These are phyloP conservation scores for Micromussa lordhowensis DNA, from an alignment of 92 coral and sea anemone species.

Conservation along the genomic window DNA sequence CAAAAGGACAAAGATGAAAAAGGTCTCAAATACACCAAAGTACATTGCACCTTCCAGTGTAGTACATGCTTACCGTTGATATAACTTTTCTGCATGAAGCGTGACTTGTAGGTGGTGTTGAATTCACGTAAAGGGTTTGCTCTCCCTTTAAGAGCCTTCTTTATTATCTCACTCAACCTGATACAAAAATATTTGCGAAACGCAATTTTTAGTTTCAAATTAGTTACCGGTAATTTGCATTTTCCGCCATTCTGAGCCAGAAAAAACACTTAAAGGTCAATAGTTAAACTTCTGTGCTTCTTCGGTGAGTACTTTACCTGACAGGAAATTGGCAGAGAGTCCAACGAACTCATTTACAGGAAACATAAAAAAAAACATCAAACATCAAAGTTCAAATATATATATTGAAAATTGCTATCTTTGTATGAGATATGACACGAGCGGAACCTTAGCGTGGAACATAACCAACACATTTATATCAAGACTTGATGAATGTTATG, in stretches of 20 bases:
- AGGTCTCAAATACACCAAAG: not conserved
- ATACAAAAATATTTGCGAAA: not conserved
- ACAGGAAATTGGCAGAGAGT: too few species aligned
- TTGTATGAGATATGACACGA: too few species aligned
- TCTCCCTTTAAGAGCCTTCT: slow-evolving; percentile 53
- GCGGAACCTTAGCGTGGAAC: not conserved
- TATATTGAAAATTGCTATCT: too few species aligned
- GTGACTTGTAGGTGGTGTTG: slow-evolving; percentile 65
- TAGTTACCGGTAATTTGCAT: too few species aligned
- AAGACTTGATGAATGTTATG: not conserved
- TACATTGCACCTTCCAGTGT: not conserved
- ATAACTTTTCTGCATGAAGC: slow-evolving; percentile 58
- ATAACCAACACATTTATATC: not conserved
- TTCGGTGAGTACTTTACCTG: too few species aligned
- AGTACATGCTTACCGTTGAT: slow-evolving; percentile 52
- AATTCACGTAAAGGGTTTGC: slow-evolving; percentile 60
- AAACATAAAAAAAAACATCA: too few species aligned
- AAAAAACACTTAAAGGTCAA: not conserved
- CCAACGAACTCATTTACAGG: too few species aligned
- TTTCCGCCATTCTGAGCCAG: too few species aligned
- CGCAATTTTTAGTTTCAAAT: not conserved
- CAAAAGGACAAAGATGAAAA: too few species aligned
- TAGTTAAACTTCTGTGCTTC: too few species aligned
- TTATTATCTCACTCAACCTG: slow-evolving; percentile 57
- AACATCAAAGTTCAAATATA: too few species aligned